phyloP scores from a whole-genome alignment of 2,113 vertebrate genomes.

The Etheostoma spectabile region DNA sequence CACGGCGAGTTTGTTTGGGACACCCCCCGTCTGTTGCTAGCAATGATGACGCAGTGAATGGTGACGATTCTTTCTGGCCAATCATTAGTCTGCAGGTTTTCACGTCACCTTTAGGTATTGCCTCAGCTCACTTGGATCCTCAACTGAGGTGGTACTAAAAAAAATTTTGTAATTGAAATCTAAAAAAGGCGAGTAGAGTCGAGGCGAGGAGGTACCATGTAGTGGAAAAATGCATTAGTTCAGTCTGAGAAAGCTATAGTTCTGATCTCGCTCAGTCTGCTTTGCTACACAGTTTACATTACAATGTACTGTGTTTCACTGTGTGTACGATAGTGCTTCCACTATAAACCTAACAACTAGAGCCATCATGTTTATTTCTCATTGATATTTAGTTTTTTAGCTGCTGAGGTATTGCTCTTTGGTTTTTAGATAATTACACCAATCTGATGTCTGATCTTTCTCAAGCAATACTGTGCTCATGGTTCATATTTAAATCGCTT shows the following conservation, averaged over 20 bases:
- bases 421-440: neutral
- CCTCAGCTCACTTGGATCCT: too few species aligned
- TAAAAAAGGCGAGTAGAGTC: too few species aligned
- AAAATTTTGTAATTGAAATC: too few species aligned
- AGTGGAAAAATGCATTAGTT: neutral
- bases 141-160: too few species aligned
- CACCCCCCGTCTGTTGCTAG: too few species aligned
- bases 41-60: too few species aligned
- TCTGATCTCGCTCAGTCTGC: conserved; percentile 15
- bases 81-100: too few species aligned
- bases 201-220: too few species aligned
- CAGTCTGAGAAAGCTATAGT: neutral
- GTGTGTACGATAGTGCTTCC: neutral
- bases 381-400: neutral
- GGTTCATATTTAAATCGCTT: neutral
- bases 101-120: too few species aligned
- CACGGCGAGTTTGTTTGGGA: too few species aligned
- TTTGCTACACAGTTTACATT: conserved; percentile 24
- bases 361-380: neutral
- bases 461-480: neutral
- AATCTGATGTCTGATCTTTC: conserved; percentile 13
- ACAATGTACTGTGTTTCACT: conserved; percentile 7
- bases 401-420: neutral
- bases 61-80: too few species aligned
- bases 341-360: neutral